Conservation (phyloP, 2,888 invertebrate species). For the Sicus ferrugineus region DNA sequence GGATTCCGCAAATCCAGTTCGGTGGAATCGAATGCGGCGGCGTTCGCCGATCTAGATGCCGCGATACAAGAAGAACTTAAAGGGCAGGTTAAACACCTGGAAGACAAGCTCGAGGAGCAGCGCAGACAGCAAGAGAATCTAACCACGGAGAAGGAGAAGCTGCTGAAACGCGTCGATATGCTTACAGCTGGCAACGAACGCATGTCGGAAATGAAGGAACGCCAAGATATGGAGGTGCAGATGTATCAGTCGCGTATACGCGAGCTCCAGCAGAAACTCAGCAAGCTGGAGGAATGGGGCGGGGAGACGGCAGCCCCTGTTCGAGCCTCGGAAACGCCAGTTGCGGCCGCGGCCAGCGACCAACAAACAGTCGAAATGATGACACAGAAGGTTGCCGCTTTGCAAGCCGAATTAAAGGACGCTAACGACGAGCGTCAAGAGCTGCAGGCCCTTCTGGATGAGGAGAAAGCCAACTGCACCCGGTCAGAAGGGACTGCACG, state of each 20-base stretch:
- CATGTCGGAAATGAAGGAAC: conserved; percentile 81
- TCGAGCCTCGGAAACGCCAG: neutral
- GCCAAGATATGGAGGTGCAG: conserved; percentile 78
- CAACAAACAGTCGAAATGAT: too few relatives aligned
- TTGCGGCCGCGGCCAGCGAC: neutral
- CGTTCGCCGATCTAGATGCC: conserved; percentile 72
- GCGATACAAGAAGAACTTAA: conserved; percentile 85
- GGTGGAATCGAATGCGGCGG: conserved; percentile 49
- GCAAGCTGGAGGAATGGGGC: conserved; percentile 67
- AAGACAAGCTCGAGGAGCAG: conserved; percentile 72
- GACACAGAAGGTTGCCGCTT: conserved; percentile 64
- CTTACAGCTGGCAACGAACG: conserved; percentile 79
- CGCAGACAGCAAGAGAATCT: conserved; percentile 70
- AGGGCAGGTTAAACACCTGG: conserved; percentile 72
- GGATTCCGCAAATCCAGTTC: conserved; percentile 46
- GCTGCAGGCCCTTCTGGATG: conserved; percentile 68
- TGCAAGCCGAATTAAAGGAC: conserved; percentile 68
- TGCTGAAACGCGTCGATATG: conserved; percentile 77
- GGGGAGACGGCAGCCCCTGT: conserved; percentile 23
- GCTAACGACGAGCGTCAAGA: conserved; percentile 72
- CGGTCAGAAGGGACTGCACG: conserved; percentile 55
- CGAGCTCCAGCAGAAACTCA: conserved; percentile 74
- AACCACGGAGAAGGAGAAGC: conserved; percentile 72
- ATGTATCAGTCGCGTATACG: conserved; percentile 76
- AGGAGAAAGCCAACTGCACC: conserved; percentile 62